Evolutionary conservation across 2,888 invertebrate genomes (phyloP).

Genomic region (Endotricha flammealis): DNA sequence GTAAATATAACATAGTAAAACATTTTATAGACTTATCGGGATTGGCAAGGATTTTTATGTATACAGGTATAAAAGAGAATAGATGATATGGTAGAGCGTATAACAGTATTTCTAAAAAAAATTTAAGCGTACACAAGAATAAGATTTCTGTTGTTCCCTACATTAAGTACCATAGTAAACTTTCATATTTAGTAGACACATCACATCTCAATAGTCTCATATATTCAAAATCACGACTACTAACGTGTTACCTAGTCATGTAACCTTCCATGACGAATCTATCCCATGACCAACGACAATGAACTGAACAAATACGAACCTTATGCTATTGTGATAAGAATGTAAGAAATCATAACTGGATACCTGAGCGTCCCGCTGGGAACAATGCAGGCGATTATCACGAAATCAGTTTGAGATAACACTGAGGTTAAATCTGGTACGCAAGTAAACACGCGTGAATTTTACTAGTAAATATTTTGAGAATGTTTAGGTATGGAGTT

Average conservation of each 20-base stretch:
- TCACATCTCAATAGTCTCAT: not conserved
- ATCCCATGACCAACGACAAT: slow-evolving; percentile 32
- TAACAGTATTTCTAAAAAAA: no score
- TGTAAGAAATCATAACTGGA: slow-evolving; percentile 26
- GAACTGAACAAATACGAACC: slow-evolving; percentile 26
- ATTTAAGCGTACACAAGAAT: no score
- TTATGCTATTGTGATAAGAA: slow-evolving; percentile 30
- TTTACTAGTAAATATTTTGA: slow-evolving; percentile 25
- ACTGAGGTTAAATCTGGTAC: slow-evolving; percentile 65
- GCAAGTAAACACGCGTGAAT: slow-evolving; percentile 33
- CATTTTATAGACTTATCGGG: no score
- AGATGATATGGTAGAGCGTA: no score
- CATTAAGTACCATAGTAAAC: no score
- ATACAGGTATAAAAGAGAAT: no score
- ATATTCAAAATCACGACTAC: slow-evolving; percentile 55
- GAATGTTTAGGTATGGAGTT: slow-evolving; percentile 8
- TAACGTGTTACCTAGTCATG: slow-evolving; percentile 59
- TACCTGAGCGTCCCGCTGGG: slow-evolving; percentile 55
- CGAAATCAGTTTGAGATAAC: slow-evolving; percentile 65
- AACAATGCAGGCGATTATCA: slow-evolving; percentile 68
- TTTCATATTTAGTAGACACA: no score
- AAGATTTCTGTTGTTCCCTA: no score
- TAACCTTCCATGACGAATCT: slow-evolving; percentile 59
- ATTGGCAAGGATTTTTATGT: no score
- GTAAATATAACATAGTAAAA: no score